These are phyloP conservation scores for Papilio gigon DNA, from an alignment of 2,888 invertebrate genomes.

Conservation along the genomic window DNA sequence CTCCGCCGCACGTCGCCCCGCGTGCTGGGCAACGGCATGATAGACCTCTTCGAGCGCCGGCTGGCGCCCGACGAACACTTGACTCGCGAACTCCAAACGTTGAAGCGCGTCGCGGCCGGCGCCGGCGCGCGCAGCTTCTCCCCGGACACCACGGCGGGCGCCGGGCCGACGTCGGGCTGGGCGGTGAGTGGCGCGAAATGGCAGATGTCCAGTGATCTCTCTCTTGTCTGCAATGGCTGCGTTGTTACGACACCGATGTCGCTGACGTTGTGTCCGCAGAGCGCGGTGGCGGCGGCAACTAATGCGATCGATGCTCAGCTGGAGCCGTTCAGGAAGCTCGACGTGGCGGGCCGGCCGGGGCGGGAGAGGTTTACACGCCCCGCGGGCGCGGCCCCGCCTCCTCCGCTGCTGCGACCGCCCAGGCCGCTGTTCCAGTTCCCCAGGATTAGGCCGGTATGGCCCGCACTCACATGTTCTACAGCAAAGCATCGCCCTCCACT, in stretches of 20 bases:
- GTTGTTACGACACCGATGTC: background rate
- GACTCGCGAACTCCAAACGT: constrained; percentile 48
- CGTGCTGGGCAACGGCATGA: constrained; percentile 57
- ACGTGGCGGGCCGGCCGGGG: background rate
- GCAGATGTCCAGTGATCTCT: background rate
- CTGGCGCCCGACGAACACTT: constrained; percentile 49
- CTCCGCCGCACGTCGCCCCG: constrained; percentile 55
- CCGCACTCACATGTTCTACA: background rate
- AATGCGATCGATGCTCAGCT: background rate
- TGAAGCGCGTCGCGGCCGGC: constrained; percentile 42
- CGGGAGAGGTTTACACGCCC: background rate
- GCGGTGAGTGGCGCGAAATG: background rate
- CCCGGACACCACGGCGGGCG: background rate
- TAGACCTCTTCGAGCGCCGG: constrained; percentile 57
- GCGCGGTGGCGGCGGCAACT: background rate
- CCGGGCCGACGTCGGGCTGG: background rate
- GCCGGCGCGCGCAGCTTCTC: constrained; percentile 1
- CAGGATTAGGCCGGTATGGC: background rate
- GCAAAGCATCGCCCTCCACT: background rate
- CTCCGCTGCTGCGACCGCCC: no score
- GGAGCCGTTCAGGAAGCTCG: background rate
- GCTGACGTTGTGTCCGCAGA: background rate
- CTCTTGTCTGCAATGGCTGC: background rate
- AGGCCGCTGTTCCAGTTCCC: background rate
- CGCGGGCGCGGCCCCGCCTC: background rate